Conservation (phyloP, 2,113 vertebrate species). For the Dasyprocta punctata region DNA sequence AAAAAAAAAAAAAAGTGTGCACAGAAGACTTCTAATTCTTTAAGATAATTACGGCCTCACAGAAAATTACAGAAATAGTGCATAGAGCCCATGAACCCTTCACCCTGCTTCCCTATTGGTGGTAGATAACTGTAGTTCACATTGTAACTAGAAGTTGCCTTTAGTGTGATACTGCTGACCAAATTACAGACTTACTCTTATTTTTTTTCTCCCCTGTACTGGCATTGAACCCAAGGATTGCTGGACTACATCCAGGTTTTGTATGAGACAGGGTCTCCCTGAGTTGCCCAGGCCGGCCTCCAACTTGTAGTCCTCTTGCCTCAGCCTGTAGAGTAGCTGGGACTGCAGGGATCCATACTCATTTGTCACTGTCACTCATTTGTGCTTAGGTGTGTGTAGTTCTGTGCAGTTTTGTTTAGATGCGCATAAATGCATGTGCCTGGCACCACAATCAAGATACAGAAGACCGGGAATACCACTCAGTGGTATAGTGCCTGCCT, state of each 20-base stretch:
- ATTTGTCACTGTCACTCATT: accelerated
- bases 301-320: not conserved
- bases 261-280: not conserved
- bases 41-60: not conserved
- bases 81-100: not conserved
- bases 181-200: not conserved
- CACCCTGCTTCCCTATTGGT: not conserved
- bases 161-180: not conserved
- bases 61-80: not conserved
- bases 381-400: not conserved
- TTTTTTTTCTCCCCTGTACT: not conserved
- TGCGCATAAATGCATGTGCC: not conserved
- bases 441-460: not conserved
- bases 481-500: too few relatives aligned
- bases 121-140: not conserved
- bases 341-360: not conserved
- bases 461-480: not conserved
- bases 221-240: not conserved
- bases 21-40: not conserved
- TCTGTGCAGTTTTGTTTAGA: not conserved
- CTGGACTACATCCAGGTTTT: not conserved
- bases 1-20: not conserved
- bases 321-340: not conserved
- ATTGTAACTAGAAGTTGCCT: not conserved
- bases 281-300: not conserved